These are phyloP conservation scores for Malurus cyaneus DNA, from an alignment of 2,113 vertebrate species.

Conservation along the genomic window DNA sequence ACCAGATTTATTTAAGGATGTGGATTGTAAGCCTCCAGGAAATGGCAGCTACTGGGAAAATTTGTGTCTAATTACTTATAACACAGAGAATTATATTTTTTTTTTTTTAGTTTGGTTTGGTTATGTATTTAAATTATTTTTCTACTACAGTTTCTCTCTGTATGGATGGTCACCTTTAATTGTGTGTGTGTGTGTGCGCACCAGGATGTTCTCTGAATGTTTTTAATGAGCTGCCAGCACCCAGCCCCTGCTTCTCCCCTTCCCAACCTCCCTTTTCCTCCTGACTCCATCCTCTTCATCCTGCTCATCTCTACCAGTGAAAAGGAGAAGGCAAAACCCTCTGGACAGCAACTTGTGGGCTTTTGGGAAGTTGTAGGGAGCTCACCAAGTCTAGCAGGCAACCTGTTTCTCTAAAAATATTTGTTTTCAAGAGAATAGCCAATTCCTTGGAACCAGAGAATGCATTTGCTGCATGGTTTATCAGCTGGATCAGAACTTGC, in stretches of 20 bases:
- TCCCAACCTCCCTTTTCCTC: neutral
- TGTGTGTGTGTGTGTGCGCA: accelerated
- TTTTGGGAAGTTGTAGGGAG: neutral
- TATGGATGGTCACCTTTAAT: neutral
- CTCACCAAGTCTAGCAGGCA: neutral
- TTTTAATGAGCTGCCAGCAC: neutral
- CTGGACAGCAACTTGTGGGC: accelerated
- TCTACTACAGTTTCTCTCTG: neutral
- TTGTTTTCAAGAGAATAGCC: neutral
- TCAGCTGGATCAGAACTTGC: neutral
- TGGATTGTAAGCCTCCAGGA: neutral
- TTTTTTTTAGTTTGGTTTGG: neutral
- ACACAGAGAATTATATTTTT: neutral
- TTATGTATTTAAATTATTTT: neutral
- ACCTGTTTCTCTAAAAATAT: neutral
- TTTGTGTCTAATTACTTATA: neutral
- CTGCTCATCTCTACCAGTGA: neutral
- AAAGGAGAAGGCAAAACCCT: neutral
- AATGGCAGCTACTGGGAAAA: neutral
- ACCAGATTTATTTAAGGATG: neutral
- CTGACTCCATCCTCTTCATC: neutral
- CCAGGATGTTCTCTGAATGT: neutral
- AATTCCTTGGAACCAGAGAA: neutral
- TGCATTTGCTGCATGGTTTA: neutral
- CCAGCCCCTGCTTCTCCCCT: neutral